phyloP scores from a whole-genome alignment of 2,797 vertebrate species.

The Acridotheres tristis region DNA sequence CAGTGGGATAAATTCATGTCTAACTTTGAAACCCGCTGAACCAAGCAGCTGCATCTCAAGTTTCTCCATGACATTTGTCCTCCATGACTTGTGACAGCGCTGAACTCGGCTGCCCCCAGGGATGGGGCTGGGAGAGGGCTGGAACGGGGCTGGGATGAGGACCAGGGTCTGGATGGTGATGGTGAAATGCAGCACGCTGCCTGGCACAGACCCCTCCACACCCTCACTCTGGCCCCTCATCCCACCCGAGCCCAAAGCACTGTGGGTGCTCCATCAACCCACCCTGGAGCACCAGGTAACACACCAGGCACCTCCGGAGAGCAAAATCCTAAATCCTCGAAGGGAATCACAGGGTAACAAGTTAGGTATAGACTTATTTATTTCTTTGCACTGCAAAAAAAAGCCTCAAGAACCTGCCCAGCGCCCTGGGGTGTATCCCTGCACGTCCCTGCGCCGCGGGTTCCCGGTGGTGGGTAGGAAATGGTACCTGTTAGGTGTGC shows the following conservation, averaged over 20 bases:
- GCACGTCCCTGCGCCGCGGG: fast-evolving
- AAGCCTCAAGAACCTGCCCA: background rate
- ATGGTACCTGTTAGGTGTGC: background rate
- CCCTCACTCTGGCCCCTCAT: background rate
- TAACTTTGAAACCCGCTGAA: fast-evolving
- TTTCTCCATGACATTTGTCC: background rate
- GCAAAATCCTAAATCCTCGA: background rate
- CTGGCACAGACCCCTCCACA: background rate
- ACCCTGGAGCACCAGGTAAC: background rate
- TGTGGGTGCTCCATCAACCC: background rate
- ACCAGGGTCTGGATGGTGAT: too few species aligned
- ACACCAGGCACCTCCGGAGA: fast-evolving
- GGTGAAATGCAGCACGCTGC: fast-evolving
- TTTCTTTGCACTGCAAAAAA: background rate
- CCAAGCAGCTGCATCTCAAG: background rate
- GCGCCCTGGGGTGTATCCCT: background rate
- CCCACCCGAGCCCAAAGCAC: background rate
- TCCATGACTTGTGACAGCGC: fast-evolving
- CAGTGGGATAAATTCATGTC: background rate
- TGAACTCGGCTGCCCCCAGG: background rate
- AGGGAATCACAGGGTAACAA: background rate
- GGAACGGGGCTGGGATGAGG: background rate
- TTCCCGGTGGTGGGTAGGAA: fast-evolving
- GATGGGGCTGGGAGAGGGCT: background rate
- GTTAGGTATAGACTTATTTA: background rate